Evolutionary conservation across 2,113 vertebrate genomes (phyloP), one percentile per base, ranked within the genome.

Genomic region (Lepus europaeus): DNA sequence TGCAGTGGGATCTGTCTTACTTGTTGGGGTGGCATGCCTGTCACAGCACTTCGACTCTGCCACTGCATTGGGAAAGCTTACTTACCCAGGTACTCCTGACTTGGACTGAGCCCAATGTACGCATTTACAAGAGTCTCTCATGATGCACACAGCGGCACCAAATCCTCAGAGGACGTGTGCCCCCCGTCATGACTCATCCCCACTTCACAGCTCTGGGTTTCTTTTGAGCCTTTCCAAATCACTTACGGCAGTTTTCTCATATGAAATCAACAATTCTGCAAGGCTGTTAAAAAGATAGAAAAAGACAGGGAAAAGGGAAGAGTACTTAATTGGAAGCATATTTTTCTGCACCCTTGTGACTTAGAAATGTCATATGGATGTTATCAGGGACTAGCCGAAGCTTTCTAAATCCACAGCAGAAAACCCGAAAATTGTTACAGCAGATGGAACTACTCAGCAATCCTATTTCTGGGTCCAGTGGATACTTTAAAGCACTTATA

Each of bases 171-270:
- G 17, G 56, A 66, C 31, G 56, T 81, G 23, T 6, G 16, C 10
- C 78, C 56, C 39, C 69, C 4, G 29, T 33, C 33, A 31, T 29
- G 61, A 33, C n/a, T 79, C 69, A 72, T 25, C 29, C 89, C 49
- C 78, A 63, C 69, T 25, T 49, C 39, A 33, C 23, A 72, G 20
- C 6, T 20, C 59, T 19, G 45, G 36, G 22, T 45, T 80, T 45
- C 76, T 74, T 79, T n/a, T 22, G 20, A 82, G 29, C 17, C 3
- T 79, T 88, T 90, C 66, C 23, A 78, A 36, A 56, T 49, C 94
- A 98, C 98, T 99, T 98, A 99, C 98, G 98, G 94, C 99, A 99
- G 97, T 99, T 99, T 94, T 99, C 97, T 92, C 97, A 95, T 56
- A 98, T 97, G 93, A 98, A 98, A 88, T 97, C 97, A 80, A 99